Evolutionary conservation across 2,113 vertebrate species (phyloP).

Genomic region (Bettongia penicillata): DNA sequence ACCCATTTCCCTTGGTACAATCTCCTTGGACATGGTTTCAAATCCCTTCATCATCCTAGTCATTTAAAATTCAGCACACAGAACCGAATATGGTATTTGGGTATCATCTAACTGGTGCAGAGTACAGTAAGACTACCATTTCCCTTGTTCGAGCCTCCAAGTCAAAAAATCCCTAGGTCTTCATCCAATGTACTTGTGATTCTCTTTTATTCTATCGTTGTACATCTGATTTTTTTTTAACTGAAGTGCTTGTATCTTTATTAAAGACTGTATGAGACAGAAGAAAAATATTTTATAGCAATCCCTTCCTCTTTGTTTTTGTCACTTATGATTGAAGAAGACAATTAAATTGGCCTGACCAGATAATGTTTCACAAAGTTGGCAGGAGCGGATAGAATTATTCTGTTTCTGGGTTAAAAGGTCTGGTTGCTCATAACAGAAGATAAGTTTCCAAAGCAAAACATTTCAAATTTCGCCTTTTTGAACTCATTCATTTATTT

Average conservation of each 20-base stretch:
- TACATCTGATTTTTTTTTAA: neutral
- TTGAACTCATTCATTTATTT: neutral
- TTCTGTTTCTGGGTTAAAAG: slow-evolving; percentile 18
- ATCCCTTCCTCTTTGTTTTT: neutral
- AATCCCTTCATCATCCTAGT: neutral
- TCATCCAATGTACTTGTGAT: neutral
- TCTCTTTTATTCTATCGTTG: neutral
- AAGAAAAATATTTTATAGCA: neutral
- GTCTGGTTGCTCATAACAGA: neutral
- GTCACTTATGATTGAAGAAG: slow-evolving; percentile 6
- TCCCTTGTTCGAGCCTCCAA: neutral
- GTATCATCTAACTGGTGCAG: neutral
- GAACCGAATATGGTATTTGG: neutral
- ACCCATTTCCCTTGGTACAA: neutral
- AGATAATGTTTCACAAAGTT: slow-evolving; percentile 36
- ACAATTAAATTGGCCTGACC: slow-evolving; percentile 19
- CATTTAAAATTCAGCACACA: neutral
- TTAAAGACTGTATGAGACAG: neutral
- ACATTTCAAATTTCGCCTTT: neutral
- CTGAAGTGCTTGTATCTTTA: neutral
- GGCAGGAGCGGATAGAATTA: neutral
- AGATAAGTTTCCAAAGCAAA: neutral
- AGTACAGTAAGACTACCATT: neutral
- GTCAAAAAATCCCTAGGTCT: neutral
- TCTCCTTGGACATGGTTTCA: neutral